Base-by-base conservation (phyloP, 2,113 vertebrate genomes). In the Rhinogobius similis region DNA sequence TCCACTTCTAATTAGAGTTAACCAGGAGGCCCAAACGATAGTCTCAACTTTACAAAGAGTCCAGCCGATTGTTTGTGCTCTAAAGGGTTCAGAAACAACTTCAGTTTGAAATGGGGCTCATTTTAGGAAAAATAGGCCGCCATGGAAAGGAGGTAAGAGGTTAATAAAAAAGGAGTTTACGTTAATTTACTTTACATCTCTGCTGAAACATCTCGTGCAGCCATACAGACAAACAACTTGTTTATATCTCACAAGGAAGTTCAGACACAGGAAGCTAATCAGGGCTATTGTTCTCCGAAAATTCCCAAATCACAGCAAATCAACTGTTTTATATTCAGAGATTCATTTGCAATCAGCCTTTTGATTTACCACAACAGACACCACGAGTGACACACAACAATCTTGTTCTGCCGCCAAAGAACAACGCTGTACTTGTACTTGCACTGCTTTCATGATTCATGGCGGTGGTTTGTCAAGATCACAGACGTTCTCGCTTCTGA, bases 181-280 rank as follows among this genome's bases (percentile, higher is more conserved):
- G 13, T 16, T 9, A 48, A 6, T 48, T 6, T 8, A 20, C 6
- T n/a, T 1, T 7, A 46, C 43, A 44, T 46, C 14, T 46, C 16
- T 18, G n/a, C 50, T 55, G 53, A 18, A 55, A 26, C 20, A 13
- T 61, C 4, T 20, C 20, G 27, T 61, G 58, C 58, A 61, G 58
- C 27, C 27, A 1, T 21, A 27, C 27, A 11, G 29, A 38, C 1
- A 36, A 61, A 61, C 58, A 38, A n/a, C 18, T 38, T 61, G 58
- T 38, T 61, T 21, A 14, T 10, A 18, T 38, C 58, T 10, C 3
- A 36, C 29, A 20, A 38, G 58, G 58, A 61, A 61, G 20, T 21
- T 38, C 16, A 61, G 18, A n/a, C 29, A 61, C 29, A 61, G 27
- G 58, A 61, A 61, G 18, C 20, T 20, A 61, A 61, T 61, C 58